Conservation (phyloP, 2,113 vertebrate species). For the Gymnarchus niloticus region DNA sequence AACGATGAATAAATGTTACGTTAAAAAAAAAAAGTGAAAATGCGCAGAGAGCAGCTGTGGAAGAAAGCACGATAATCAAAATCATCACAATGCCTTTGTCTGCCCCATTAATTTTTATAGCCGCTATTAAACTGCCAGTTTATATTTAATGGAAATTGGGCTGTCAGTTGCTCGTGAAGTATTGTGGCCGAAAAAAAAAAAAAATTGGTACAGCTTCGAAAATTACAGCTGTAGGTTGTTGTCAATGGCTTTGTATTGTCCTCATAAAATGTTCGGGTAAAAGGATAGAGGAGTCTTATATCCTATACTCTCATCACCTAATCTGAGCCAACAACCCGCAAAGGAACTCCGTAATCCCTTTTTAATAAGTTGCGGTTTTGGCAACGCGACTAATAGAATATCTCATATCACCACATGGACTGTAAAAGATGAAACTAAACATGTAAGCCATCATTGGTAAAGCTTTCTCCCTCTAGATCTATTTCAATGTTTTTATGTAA, state of each 20-base stretch:
- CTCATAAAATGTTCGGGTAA: conserved; percentile 25
- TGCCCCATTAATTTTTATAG: conserved; percentile 57
- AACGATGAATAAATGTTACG: conserved; percentile 27
- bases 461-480: conserved; percentile 18
- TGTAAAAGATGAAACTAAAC: conserved; percentile 45
- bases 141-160: conserved; percentile 57
- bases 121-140: conserved; percentile 55
- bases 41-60: conserved; percentile 52
- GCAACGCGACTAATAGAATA: conserved; percentile 41
- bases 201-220: conserved; percentile 35
- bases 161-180: conserved; percentile 42
- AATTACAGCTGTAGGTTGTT: conserved; percentile 29
- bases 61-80: conserved; percentile 54
- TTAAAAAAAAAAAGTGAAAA: conserved; percentile 40
- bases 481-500: not conserved
- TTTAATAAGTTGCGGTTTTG: conserved; percentile 43
- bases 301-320: conserved; percentile 28
- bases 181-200: conserved; percentile 22
- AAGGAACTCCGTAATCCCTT: conserved; percentile 27
- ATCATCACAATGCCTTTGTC: conserved; percentile 48
- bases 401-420: conserved; percentile 39
- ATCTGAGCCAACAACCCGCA: conserved; percentile 5
- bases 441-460: conserved; percentile 55
- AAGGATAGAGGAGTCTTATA: conserved; percentile 2
- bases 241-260: conserved; percentile 26